Evolutionary conservation across 37 sponge, comb jelly and placozoan genomes (phyloP), one percentile per base, ranked within the genome.

Genomic region (Tethya wilhelma): DNA sequence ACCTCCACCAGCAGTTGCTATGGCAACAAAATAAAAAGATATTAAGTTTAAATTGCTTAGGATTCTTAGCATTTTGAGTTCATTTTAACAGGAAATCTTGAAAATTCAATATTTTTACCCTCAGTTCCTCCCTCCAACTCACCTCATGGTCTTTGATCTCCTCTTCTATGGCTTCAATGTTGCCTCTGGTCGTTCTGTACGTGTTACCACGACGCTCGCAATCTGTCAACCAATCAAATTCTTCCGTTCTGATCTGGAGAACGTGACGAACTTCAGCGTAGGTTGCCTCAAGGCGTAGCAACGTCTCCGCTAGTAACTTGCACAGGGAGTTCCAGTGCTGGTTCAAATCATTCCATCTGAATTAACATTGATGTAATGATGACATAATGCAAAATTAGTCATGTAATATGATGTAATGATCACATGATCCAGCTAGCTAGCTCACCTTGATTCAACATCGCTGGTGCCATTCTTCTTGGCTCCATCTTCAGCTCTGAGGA

Each of bases 401-500:
- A 40, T 2, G 71, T 19, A n/a, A 44, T 36, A 7, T 8, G 34
- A 9, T 67, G 38, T 32, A 23, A 34, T 67, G 67, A 25, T 62
- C 7, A 62, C 68, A 8, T 38, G 39, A 11, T 8, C 64, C 23
- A 26, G 22, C 22, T 37, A 37, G 7, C 23, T 45, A 8, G 33
- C 81, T 31, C 44, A 87, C 87, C 87, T 73, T 34, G 91, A 86
- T 14, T 67, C 64, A 11, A 86, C 87, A 64, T 86, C 91, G 6
- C 78, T 85, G 57, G 91, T 85, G n/a, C 91, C 91, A 71, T 91
- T 91, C 53, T 71, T 81, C 73, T 91, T 91, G 32, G 36, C 59
- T 31, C 82, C 87, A 32, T 91, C 91, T 43, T 81, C 46, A 14
- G 38, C 32, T 45, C 57, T 69, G 41, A 91, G 83, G 22, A 56